A percentile compares a stretch with the other conserved stretches of the same genome.
Conservation (phyloP, 1,140 invertebrate species). For the Atta colombica region DNA sequence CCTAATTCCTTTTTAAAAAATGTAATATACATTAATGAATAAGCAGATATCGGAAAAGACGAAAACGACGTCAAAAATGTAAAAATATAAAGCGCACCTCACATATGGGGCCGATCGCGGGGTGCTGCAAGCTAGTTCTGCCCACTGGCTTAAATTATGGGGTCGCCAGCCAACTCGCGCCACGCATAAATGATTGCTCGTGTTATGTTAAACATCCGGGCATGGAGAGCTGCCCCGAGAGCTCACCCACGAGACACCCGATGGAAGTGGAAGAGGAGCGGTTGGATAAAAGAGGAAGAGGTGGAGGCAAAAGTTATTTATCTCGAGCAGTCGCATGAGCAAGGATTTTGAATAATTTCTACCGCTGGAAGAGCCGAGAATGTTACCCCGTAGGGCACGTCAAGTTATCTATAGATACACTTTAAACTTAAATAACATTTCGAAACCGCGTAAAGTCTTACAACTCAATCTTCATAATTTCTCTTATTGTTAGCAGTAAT, state of each 20-base stretch:
- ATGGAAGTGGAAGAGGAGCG: conserved; percentile 71
- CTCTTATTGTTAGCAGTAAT: not conserved
- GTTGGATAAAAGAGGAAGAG: conserved; percentile 79
- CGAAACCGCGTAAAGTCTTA: conserved; percentile 30
- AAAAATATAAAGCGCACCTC: conserved; percentile 70
- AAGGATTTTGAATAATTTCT: conserved; percentile 86
- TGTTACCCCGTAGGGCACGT: conserved; percentile 62
- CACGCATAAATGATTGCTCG: conserved; percentile 86
- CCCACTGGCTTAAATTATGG: conserved; percentile 85
- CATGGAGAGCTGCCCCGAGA: conserved; percentile 66
- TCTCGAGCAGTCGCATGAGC: conserved; percentile 83
- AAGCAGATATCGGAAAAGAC: conserved; percentile 47
- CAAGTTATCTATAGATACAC: conserved; percentile 70
- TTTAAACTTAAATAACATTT: conserved; percentile 43
- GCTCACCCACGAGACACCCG: conserved; percentile 80
- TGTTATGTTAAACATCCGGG: conserved; percentile 86
- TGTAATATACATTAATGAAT: not conserved
- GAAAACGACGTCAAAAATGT: conserved; percentile 33
- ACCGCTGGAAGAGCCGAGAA: conserved; percentile 65
- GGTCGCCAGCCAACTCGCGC: conserved; percentile 82
- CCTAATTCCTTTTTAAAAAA: not conserved
- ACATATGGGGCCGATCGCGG: conserved; percentile 77
- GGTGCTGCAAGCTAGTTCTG: conserved; percentile 80
- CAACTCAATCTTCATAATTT: not conserved
- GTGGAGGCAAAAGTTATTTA: conserved; percentile 84